phyloP scores from a whole-genome alignment of 1,140 invertebrate genomes.

The Lucilia sericata region DNA sequence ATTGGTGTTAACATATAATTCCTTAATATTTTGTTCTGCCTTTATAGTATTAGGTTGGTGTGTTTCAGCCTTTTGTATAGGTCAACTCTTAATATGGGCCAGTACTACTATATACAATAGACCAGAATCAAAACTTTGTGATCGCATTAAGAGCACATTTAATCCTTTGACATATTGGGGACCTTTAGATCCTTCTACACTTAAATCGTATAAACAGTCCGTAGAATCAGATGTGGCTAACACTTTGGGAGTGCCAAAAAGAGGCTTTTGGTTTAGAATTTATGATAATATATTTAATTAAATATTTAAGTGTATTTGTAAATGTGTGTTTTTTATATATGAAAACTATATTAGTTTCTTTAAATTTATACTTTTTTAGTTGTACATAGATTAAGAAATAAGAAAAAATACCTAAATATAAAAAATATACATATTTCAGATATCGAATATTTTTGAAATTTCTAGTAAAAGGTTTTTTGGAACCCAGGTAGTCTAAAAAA shows the following conservation, averaged over 20 bases:
- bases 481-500: no score
- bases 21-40: not conserved
- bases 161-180: slow-evolving; percentile 71
- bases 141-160: slow-evolving; percentile 69
- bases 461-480: no score
- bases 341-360: not conserved
- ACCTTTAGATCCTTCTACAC: slow-evolving; percentile 63
- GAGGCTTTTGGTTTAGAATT: slow-evolving; percentile 61
- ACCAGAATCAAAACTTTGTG: slow-evolving; percentile 56
- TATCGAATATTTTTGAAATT: no score
- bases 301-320: not conserved
- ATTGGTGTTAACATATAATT: not conserved
- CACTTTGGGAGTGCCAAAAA: slow-evolving; percentile 54
- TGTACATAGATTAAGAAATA: no score
- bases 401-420: no score
- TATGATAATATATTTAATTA: slow-evolving; percentile 67
- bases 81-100: slow-evolving; percentile 73
- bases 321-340: not conserved
- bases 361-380: no score
- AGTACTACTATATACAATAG: slow-evolving; percentile 60
- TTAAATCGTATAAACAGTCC: slow-evolving; percentile 59
- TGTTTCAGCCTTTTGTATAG: slow-evolving; percentile 71
- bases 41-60: slow-evolving; percentile 71
- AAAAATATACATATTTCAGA: no score
- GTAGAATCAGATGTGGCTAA: slow-evolving; percentile 48